phyloP scores from a whole-genome alignment of 2,888 invertebrate genomes.

The Napeogenes inachia region DNA sequence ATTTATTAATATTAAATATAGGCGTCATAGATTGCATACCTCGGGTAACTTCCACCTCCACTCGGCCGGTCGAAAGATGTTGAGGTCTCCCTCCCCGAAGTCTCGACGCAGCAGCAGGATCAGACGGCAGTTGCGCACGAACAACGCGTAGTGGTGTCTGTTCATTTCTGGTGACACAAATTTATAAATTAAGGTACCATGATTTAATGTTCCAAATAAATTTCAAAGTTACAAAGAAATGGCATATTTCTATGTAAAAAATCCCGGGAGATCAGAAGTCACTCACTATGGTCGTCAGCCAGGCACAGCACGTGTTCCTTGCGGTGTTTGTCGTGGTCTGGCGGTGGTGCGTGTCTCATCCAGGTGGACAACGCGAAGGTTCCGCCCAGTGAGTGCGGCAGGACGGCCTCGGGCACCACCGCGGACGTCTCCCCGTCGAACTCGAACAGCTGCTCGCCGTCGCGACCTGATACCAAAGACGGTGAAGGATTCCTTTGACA shows the following conservation, averaged over 20 bases:
- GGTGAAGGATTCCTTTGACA: no score
- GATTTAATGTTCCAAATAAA: no score
- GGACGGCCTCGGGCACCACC: constrained; percentile 85
- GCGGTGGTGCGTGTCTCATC: constrained; percentile 93
- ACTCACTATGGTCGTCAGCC: constrained; percentile 97
- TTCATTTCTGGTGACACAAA: constrained; percentile 88
- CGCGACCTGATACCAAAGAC: constrained; percentile 64
- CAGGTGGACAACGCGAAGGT: constrained; percentile 95
- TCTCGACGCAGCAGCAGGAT: constrained; percentile 94
- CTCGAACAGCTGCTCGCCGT: constrained; percentile 94
- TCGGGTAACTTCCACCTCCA: constrained; percentile 98
- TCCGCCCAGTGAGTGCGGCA: constrained; percentile 86
- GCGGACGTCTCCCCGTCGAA: constrained; percentile 94
- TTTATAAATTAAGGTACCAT: constrained; percentile 57
- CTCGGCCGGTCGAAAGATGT: constrained; percentile 97
- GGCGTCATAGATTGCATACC: constrained; percentile 64
- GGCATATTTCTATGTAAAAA: no score
- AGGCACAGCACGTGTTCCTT: constrained; percentile 98
- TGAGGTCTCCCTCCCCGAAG: constrained; percentile 93
- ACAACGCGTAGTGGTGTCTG: constrained; percentile 98
- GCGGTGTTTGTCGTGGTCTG: constrained; percentile 88
- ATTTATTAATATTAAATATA: background rate
- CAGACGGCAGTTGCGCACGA: constrained; percentile 97
- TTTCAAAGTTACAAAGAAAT: no score
- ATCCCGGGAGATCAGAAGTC: no score